Evolutionary conservation across 2,797 vertebrate species (phyloP), one percentile per base, ranked within the genome.

Genomic region (Enteromius radiatus): DNA sequence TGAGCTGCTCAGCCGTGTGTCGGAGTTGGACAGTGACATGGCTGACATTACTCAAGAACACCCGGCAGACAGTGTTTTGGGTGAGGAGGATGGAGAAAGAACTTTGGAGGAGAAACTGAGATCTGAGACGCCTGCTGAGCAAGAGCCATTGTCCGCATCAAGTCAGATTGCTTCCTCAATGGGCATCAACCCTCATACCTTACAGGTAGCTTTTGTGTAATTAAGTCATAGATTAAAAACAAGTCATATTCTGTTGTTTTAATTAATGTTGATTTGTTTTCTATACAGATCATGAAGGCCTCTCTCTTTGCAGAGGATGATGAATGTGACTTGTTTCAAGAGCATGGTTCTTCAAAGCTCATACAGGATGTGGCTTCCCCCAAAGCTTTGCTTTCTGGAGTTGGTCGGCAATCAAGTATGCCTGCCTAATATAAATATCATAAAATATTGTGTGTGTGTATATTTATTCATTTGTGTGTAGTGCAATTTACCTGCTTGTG

Each of bases 21-120:
- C 93, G 1, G 97, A 98, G 82, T 85, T 98, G 90, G 98, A 99
- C 94, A 99, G 97, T 0, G 97, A 98, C 89, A 99, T 99, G 98
- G 94, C 96, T 0, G 97, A 99, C 91, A 95, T 99, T 92, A 98
- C 97, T 3, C 97, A 98, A 92, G 96, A 96, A 85, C 89, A 93
- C 2, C 82, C 87, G 7, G 87, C 87, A 31, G 89, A 94, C 38
- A 28, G 87, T 9, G 26, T 90, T 33, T 93, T 95, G 82, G 94
- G 94, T 75, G 92, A 89, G 14, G 92, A 92, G 0, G 89, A 91
- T 0, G 31, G 56, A 12, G 87, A 81, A 38, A 56, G 73, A 38
- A 65, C 81, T n/a, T 54, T 69, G 65, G 90, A 91, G 9, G 43
- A 59, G 28, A 78, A 61, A 0, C 80, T 28, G 47, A 85, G 70